A percentile compares a stretch with the other conserved stretches of the same genome.
phyloP scores from a whole-genome alignment of 2,888 invertebrate species.

The Stenoptilia bipunctidactyla region DNA sequence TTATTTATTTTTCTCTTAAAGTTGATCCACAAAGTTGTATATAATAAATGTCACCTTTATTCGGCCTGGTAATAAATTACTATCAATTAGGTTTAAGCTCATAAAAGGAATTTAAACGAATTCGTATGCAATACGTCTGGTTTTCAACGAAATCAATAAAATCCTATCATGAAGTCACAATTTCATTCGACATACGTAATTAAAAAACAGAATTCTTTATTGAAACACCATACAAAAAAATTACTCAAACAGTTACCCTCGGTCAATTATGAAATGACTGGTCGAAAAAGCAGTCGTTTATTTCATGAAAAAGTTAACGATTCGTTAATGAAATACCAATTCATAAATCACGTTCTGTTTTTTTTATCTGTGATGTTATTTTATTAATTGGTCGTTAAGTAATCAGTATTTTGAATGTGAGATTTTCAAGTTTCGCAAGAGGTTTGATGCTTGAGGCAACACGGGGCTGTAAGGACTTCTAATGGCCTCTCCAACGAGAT shows the following conservation, averaged over 20 bases:
- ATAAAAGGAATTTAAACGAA: no score
- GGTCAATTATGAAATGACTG: not conserved
- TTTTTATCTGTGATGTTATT: no score
- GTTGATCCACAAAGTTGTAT: no score
- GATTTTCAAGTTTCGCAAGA: conserved; percentile 14
- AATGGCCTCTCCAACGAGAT: conserved; percentile 64
- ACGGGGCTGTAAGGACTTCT: conserved; percentile 54
- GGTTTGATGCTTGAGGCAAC: conserved; percentile 60
- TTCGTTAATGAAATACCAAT: not conserved
- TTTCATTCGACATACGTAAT: no score
- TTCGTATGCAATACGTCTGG: no score
- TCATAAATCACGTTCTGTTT: conserved; percentile 3
- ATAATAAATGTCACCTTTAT: no score
- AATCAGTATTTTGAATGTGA: not conserved
- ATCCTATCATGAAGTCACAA: no score
- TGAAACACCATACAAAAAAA: not conserved
- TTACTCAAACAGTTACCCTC: not conserved
- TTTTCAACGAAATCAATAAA: no score
- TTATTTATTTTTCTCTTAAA: no score
- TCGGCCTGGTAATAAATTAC: no score
- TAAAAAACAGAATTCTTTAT: no score
- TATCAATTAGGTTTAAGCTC: no score
- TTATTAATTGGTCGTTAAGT: not conserved
- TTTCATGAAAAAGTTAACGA: not conserved
- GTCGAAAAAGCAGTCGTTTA: not conserved